These are phyloP conservation scores for Vidua macroura DNA, from an alignment of 2,113 vertebrate species.

Conservation along the genomic window DNA sequence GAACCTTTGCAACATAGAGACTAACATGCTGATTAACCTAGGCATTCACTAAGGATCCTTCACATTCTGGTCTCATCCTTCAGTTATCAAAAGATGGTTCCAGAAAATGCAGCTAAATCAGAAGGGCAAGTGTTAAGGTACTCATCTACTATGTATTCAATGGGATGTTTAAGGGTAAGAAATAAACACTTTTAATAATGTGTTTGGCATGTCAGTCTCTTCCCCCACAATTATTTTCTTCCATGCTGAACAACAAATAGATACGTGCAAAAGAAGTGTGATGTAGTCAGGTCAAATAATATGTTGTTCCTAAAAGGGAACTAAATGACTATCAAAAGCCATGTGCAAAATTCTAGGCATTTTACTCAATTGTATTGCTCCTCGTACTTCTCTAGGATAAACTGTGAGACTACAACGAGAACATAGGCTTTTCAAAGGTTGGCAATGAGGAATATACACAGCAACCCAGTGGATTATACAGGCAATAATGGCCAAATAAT, in stretches of 20 bases:
- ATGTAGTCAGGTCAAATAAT: background rate
- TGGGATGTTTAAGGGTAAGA: background rate
- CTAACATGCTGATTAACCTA: background rate
- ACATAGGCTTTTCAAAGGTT: rapidly evolving
- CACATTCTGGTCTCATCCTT: background rate
- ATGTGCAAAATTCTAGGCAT: background rate
- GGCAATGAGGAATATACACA: background rate
- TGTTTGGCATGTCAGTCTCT: background rate
- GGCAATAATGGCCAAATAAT: background rate
- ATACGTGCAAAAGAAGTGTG: background rate
- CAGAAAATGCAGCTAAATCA: background rate
- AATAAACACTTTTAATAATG: background rate
- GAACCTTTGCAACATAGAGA: background rate
- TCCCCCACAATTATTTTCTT: background rate
- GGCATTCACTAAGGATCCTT: background rate
- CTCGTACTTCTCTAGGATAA: background rate
- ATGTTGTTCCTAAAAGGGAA: background rate
- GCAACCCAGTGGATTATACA: background rate
- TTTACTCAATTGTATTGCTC: background rate
- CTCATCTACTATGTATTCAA: background rate
- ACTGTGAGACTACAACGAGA: background rate
- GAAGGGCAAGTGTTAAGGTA: background rate
- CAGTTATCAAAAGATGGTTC: background rate
- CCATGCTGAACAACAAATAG: background rate
- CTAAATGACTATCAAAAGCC: background rate